phyloP scores from a whole-genome alignment of 2,113 vertebrate genomes.

The Pampusana beccarii region DNA sequence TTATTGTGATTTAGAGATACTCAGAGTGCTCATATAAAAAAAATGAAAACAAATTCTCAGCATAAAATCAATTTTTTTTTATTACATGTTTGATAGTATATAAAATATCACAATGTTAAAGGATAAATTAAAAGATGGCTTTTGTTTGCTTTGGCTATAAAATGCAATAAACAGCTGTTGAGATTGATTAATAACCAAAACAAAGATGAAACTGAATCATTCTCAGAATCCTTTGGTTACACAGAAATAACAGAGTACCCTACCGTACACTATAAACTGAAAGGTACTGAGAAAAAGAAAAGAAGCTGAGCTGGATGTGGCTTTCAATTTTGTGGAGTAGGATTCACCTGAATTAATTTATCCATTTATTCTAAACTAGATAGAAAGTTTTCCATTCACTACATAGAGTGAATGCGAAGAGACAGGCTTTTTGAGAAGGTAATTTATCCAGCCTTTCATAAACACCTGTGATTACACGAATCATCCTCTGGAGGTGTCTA shows the following conservation, averaged over 20 bases:
- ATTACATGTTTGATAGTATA: background rate
- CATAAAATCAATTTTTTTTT: background rate
- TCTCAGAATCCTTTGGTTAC: background rate
- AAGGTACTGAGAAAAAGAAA: background rate
- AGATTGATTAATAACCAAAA: conserved; percentile 2
- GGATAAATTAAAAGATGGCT: background rate
- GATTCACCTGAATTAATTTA: background rate
- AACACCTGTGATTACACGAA: background rate
- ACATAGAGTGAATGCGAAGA: background rate
- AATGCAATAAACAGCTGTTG: background rate
- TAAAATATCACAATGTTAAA: conserved; percentile 21
- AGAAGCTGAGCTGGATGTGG: background rate
- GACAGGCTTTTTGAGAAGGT: background rate
- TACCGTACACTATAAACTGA: background rate
- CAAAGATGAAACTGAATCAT: conserved; percentile 5
- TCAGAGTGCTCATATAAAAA: background rate
- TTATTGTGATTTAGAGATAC: background rate
- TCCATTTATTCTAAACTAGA: background rate
- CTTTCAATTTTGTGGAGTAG: background rate
- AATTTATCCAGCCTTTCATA: background rate
- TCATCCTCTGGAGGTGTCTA: background rate
- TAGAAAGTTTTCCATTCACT: background rate
- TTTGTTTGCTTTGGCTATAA: background rate
- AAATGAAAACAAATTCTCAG: background rate
- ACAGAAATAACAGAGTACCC: background rate